Conservation (phyloP, 2,797 vertebrate genomes). For the Oreochromis grahami region DNA sequence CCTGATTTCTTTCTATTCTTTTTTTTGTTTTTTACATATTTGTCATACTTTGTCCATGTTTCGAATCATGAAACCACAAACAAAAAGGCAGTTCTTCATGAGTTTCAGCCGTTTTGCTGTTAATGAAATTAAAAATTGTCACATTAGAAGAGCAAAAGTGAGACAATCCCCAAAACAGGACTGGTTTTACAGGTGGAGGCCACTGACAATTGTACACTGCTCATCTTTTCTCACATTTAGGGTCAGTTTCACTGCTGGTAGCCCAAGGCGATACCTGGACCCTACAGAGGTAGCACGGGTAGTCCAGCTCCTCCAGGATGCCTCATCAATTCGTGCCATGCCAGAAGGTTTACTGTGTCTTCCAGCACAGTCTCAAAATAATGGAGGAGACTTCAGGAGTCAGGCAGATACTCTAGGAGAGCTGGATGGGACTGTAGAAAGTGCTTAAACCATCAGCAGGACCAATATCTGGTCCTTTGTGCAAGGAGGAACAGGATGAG, state of each 20-base stretch:
- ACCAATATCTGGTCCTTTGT: not conserved
- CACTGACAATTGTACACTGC: too few species aligned
- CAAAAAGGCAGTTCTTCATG: not conserved
- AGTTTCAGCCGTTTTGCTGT: not conserved
- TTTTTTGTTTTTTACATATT: not conserved
- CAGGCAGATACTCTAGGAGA: not conserved
- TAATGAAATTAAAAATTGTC: not conserved
- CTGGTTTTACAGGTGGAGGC: not conserved
- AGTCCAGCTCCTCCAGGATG: not conserved
- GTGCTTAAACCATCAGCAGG: not conserved
- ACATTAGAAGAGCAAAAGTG: not conserved
- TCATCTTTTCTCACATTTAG: not conserved
- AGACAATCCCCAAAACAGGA: not conserved
- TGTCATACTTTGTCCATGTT: not conserved
- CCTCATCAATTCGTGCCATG: not conserved
- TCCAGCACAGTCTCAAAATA: not conserved
- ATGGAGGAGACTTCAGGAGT: not conserved
- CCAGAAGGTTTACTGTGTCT: not conserved
- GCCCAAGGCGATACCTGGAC: not conserved
- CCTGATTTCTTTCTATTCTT: not conserved
- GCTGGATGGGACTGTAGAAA: not conserved
- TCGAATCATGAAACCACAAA: not conserved
- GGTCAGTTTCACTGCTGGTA: not conserved
- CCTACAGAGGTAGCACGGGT: not conserved
- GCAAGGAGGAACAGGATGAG: not conserved